Base-by-base conservation (phyloP, 1,140 invertebrate species). In the Drosophila nigromelanica region DNA sequence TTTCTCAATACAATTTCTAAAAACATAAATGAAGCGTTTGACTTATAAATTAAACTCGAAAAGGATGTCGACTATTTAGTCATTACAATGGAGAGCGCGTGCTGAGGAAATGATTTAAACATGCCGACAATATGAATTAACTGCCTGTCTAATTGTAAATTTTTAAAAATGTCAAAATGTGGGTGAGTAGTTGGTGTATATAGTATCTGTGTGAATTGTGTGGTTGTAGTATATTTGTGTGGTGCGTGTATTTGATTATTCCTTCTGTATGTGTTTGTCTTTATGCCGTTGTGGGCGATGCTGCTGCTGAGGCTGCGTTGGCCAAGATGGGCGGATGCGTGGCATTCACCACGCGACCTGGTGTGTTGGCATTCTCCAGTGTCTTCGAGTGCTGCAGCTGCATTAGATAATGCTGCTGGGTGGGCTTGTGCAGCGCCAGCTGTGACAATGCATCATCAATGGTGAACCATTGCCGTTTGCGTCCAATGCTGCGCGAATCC, bases 391-490 rank as follows among this genome's bases (percentile, higher is more conserved):
- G 93, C 74, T 93, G 93, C 75, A 95, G 85, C 86, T 93, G 92
- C 91, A 96, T 95, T 70, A 98, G 92, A 92, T 98, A 98, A 80
- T 95, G 95, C 72, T 96, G 95, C 92, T 98, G 97, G 70, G 97
- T 95, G 73, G 97, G 97, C 94, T 98, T 98, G 93, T 98, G 96
- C 77, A 96, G 93, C 54, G 96, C 95, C 56, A 98, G 93, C 92
- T 97, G 95, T 62, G 96, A 94, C 63, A 98, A 92, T 33, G 98
- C 98, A 80, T 98, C 97, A 55, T 97, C 95, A 75, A 98, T 94
- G 37, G 95, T 95, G 92, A 98, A 98, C 97, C 97, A 98, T 92
- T 98, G 96, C 71, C 97, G 93, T 92, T 97, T 96, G 50, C 97
- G 95, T 48, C 97, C 97, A 92, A 98, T 97, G 79, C 95, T 94